Evolutionary conservation across 2,888 invertebrate genomes (phyloP), one percentile per base, ranked within the genome.

Genomic region (Hydroisotoma schaefferi): DNA sequence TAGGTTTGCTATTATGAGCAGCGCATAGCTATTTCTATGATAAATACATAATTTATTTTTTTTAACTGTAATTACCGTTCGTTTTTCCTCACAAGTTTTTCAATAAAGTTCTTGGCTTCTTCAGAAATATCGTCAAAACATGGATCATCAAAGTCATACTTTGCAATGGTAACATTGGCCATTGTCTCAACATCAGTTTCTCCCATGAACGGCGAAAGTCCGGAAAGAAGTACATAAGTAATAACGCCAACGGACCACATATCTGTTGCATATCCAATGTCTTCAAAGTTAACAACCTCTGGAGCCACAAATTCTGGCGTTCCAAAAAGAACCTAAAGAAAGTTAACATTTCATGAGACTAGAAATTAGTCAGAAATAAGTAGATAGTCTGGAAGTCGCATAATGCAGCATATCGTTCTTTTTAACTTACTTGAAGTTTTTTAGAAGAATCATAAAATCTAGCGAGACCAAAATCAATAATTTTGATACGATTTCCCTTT

Each of bases 281-380:
- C 88, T 76, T 99, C 98, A 78, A 97, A 99, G 81, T 97, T 98
- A 40, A 99, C 94, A 26, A 98, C 94, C 82, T 99, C 98, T 1
- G 98, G 98, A 0, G 97, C 95, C 52, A 97, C 95, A 76, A 99
- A 99, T 80, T 99, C 99, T 0, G 98, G 98, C 0, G 99, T 99
- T 1, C 98, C 99, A 76, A 95, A 97, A 55, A 97, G 80, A 2
- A 97, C 93, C 67, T 79, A 75, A 33, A 57, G 58, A 29, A 49
- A 46, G 25, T 55, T 37, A 15, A 59, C 37, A 53, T 26, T 48
- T 25, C 26, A 48, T 48, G 20, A 26, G 10, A 27, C 27, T 48
- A n/a, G 18, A 27, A 43, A 43, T 43, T 43, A 10, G 12, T 20
- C 12, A 43, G 8, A 6, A 10, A 10, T 33, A 28, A 51, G 8